phyloP scores from a whole-genome alignment of 2,797 vertebrate genomes.

The Sciurus vulgaris region DNA sequence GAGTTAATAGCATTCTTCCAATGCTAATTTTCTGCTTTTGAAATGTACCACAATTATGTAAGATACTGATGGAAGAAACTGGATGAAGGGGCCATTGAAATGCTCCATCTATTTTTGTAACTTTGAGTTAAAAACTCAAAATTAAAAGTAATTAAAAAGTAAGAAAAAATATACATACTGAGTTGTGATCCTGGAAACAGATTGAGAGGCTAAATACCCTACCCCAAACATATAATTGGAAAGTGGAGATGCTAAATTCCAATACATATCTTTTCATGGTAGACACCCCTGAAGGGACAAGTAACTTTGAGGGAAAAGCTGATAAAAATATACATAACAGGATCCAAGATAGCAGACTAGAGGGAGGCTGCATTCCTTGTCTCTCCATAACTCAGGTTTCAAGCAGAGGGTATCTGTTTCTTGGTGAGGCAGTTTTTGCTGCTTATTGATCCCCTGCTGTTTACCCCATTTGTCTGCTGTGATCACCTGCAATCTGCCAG shows the following conservation, averaged over 20 bases:
- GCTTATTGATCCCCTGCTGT: too few species aligned
- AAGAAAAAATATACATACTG: neutral
- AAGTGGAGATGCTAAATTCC: neutral
- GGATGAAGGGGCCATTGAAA: neutral
- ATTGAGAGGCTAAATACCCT: neutral
- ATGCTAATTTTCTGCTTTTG: conserved; percentile 4
- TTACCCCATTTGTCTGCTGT: too few species aligned
- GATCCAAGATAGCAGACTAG: too few species aligned
- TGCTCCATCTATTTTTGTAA: neutral
- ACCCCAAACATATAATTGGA: neutral
- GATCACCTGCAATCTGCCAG: too few species aligned
- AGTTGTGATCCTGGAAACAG: neutral
- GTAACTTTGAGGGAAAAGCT: neutral
- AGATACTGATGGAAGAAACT: neutral
- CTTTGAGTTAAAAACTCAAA: too few species aligned
- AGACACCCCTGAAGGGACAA: neutral
- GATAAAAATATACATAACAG: neutral
- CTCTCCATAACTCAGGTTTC: too few species aligned
- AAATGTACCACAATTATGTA: neutral
- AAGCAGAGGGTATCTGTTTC: too few species aligned
- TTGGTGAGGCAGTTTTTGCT: too few species aligned
- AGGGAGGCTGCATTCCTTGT: too few species aligned
- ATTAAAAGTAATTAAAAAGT: conserved; percentile 41
- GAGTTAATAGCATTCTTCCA: neutral
- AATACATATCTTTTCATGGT: neutral